Base-by-base conservation (phyloP, 2,888 invertebrate species). In the Drosophila anceps region DNA sequence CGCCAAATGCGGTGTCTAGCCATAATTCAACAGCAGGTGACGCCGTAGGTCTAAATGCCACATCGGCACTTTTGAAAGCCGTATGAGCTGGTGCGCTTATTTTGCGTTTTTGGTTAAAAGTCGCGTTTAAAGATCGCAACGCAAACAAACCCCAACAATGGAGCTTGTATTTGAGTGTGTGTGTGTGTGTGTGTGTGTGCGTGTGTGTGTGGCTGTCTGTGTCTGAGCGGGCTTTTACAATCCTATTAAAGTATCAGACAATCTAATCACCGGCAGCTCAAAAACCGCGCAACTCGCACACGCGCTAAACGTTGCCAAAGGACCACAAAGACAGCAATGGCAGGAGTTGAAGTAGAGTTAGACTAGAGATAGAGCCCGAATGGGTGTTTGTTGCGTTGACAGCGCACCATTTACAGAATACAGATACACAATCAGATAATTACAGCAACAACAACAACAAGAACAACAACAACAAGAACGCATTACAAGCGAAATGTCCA, bases 181-280 rank as follows among this genome's bases (percentile, higher is more conserved):
- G 24, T 24, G 24, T 24, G 24, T 2, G 24, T 24, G n/a, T 69
- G 31, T 65, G 27, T 46, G 33, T 44, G 33, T 31, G 37, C 43
- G 31, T 20, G 46, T 13, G 18, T 41, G 58, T 10, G 29, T 24
- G 24, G 46, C 18, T 46, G 37, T 67, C 24, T 55, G 12, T 61
- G 51, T 65, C 50, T 73, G 59, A 61, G 70, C 69, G 71, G 67
- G 83, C 86, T 80, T 61, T 80, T 69, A 72, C 81, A 86, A 86
- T 86, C 86, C 86, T 88, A 86, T 86, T 86, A 88, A 86, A 88
- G 86, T 88, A 86, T 86, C 86, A 86, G 88, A 86, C 86, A 86
- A 86, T 88, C 85, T 86, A 86, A 86, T 86, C 85, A 88, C 73
- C 70, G 76, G 59, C 85, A 83, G 84, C 88, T 85, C 81, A 84